A percentile compares a stretch with the other conserved stretches of the same genome.
phyloP scores from a whole-genome alignment of 2,888 invertebrate species.

The Ormyrus labotus region DNA sequence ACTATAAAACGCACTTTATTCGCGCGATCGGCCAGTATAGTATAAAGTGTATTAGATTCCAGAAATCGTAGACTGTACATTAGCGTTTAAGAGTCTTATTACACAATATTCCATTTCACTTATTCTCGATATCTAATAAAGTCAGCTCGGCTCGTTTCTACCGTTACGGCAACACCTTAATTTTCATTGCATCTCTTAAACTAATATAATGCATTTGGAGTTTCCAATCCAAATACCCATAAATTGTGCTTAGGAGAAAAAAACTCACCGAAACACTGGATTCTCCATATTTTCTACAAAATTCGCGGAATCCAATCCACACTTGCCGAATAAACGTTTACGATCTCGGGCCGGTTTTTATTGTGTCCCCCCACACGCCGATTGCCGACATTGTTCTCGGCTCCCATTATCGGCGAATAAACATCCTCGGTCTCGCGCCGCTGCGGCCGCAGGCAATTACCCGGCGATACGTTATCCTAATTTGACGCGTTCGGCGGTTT shows the following conservation, averaged over 20 bases:
- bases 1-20: neutral
- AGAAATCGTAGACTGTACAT: slow-evolving; percentile 1
- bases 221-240: neutral
- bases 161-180: slow-evolving; percentile 8
- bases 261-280: slow-evolving; percentile 13
- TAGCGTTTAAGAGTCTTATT: slow-evolving; percentile 8
- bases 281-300: neutral
- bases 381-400: slow-evolving; percentile 1
- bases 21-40: neutral
- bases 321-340: slow-evolving; percentile 33
- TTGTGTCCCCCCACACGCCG: neutral
- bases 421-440: neutral
- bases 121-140: slow-evolving; percentile 18
- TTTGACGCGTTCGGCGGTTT: slow-evolving; percentile 22
- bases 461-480: slow-evolving; percentile 27
- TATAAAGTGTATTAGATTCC: slow-evolving; percentile 7
- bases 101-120: slow-evolving; percentile 13
- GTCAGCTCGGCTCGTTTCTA: slow-evolving; percentile 1
- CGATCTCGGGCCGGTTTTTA: slow-evolving; percentile 18
- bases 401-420: slow-evolving; percentile 20
- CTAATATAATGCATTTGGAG: slow-evolving; percentile 7
- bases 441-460: slow-evolving; percentile 18
- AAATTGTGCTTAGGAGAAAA: neutral
- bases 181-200: slow-evolving; percentile 16
- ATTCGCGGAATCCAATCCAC: neutral